Percentiles rank a stretch among this genome's conserved stretches.
Conservation (phyloP, 2,888 invertebrate genomes). For the Parnassius glacialis region DNA sequence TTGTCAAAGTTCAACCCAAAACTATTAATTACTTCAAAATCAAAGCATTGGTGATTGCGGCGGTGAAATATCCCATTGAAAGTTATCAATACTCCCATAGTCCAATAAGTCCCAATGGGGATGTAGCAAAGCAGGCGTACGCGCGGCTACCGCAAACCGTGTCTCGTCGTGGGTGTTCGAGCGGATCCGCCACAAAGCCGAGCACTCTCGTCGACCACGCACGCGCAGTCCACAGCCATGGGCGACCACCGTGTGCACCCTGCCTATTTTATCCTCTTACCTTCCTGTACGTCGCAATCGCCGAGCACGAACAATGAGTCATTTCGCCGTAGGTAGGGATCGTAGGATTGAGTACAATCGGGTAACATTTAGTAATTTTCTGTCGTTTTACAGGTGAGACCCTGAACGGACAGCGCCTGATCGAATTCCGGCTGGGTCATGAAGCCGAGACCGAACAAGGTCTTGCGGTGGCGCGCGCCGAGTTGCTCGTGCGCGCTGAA, state of each 20-base stretch:
- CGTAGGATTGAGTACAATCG: not conserved
- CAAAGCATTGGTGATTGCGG: constrained; percentile 38
- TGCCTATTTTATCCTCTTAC: constrained; percentile 31
- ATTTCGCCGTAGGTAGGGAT: constrained; percentile 52
- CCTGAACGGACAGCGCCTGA: constrained; percentile 90
- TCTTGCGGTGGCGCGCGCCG: constrained; percentile 88
- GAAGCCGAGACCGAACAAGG: constrained; percentile 81
- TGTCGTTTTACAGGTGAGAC: constrained; percentile 85
- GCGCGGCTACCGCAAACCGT: constrained; percentile 54
- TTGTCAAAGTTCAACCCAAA: not conserved
- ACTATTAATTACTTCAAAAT: not conserved
- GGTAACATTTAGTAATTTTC: not conserved
- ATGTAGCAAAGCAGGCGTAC: constrained; percentile 44
- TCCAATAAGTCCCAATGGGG: constrained; percentile 14
- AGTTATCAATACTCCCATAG: not conserved
- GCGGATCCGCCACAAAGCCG: constrained; percentile 31
- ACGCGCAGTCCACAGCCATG: constrained; percentile 70
- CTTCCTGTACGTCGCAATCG: constrained; percentile 9
- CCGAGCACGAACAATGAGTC: constrained; percentile 43
- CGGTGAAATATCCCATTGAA: constrained; percentile 7
- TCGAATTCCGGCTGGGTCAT: constrained; percentile 90
- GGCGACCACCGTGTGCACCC: constrained; percentile 64
- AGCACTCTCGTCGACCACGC: constrained; percentile 47
- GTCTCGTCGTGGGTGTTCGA: constrained; percentile 45
- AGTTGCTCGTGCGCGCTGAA: constrained; percentile 85